A percentile compares a stretch with the other conserved stretches of the same genome.
phyloP scores from a whole-genome alignment of 2,113 vertebrate species.

The Tragulus kanchil region DNA sequence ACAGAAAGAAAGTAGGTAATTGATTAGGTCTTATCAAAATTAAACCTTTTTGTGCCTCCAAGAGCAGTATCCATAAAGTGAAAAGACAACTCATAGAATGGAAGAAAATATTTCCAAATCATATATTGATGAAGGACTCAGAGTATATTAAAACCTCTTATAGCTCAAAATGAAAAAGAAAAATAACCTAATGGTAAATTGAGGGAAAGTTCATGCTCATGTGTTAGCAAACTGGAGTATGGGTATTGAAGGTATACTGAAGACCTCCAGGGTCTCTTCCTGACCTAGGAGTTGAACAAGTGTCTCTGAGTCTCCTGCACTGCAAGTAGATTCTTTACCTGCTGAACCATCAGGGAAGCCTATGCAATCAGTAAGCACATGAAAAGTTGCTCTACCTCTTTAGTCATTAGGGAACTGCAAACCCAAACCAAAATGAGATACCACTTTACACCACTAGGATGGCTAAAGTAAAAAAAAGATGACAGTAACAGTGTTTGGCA shows the following conservation, averaged over 20 bases:
- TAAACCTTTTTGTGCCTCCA: slow-evolving; percentile 28
- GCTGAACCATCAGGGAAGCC: not conserved
- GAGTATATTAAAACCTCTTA: slow-evolving; percentile 20
- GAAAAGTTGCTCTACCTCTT: slow-evolving; percentile 7
- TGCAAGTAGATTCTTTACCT: not conserved
- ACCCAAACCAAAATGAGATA: not conserved
- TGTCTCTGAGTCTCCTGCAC: not conserved
- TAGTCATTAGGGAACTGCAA: no score
- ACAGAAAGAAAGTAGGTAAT: not conserved
- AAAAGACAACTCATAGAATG: slow-evolving; percentile 7
- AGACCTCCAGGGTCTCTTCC: not conserved
- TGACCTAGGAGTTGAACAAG: not conserved
- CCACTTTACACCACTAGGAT: not conserved
- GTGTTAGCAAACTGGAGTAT: not conserved
- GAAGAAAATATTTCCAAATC: slow-evolving; percentile 14
- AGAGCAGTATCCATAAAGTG: not conserved
- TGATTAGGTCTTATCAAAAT: not conserved
- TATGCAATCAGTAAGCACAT: not conserved
- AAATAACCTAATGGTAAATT: slow-evolving; percentile 7
- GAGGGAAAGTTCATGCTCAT: not conserved
- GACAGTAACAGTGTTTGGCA: not conserved
- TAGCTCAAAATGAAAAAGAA: not conserved
- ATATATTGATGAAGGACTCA: not conserved
- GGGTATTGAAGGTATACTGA: not conserved
- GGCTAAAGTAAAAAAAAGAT: slow-evolving; percentile 4